These are phyloP conservation scores for Polypterus bichir DNA, from an alignment of 2,113 vertebrate genomes.

Conservation along the genomic window DNA sequence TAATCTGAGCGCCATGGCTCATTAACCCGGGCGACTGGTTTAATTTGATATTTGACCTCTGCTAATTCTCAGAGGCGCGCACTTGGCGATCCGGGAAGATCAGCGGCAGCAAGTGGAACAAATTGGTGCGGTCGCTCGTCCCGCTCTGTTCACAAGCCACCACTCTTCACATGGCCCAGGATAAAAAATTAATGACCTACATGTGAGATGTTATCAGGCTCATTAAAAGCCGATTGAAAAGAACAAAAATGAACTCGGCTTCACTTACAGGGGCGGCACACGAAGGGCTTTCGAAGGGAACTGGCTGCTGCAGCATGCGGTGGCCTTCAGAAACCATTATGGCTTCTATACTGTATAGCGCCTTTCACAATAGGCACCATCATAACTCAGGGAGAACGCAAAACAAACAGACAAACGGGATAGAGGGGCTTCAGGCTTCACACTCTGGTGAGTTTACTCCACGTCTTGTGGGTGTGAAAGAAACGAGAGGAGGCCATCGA, in stretches of 20 bases:
- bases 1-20: constrained; percentile 12
- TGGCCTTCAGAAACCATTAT: too few relatives aligned
- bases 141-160: constrained; percentile 41
- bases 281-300: too few relatives aligned
- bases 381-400: too few relatives aligned
- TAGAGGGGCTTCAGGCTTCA: too few relatives aligned
- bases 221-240: constrained; percentile 67
- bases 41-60: constrained; percentile 21
- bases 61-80: constrained; percentile 17
- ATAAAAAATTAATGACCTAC: constrained; percentile 62
- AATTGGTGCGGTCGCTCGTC: constrained; percentile 34
- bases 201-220: constrained; percentile 56
- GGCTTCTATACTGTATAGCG: too few relatives aligned
- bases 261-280: too few relatives aligned
- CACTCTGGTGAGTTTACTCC: too few relatives aligned
- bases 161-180: constrained; percentile 50
- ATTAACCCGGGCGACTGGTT: constrained; percentile 19
- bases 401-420: too few relatives aligned
- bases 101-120: constrained; percentile 21
- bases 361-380: too few relatives aligned
- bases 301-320: too few relatives aligned
- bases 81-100: constrained; percentile 23
- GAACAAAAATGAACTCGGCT: not conserved
- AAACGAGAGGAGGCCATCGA: too few relatives aligned
- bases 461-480: too few relatives aligned